Conservation (phyloP, 2,113 vertebrate genomes). For the Sturnira hondurensis region DNA sequence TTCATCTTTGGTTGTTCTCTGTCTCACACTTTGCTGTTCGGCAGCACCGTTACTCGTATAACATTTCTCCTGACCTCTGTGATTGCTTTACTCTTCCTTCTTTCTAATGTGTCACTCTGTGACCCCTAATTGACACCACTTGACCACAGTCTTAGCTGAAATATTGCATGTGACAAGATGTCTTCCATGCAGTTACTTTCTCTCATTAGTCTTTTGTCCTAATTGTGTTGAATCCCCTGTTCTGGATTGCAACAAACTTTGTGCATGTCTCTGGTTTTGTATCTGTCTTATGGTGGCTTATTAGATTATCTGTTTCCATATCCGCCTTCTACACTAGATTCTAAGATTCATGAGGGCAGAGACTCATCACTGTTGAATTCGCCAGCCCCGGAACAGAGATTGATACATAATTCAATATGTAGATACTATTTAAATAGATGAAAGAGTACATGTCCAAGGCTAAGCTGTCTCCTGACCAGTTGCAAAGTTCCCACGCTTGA, state of each 20-base stretch:
- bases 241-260: background rate
- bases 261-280: background rate
- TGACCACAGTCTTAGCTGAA: background rate
- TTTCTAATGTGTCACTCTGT: background rate
- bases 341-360: background rate
- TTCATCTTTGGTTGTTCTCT: background rate
- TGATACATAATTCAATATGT: no score
- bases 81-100: background rate
- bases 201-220: background rate
- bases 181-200: background rate
- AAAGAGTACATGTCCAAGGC: background rate
- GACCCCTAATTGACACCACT: rapidly evolving
- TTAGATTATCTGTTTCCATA: background rate
- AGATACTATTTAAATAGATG: background rate
- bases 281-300: background rate
- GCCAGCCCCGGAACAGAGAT: background rate
- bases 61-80: background rate
- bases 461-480: background rate
- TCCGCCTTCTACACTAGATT: background rate
- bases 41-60: background rate
- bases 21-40: background rate
- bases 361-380: background rate
- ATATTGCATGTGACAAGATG: background rate
- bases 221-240: background rate
- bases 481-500: background rate